phyloP scores from a whole-genome alignment of 2,797 vertebrate species.

The Psittacula echo region DNA sequence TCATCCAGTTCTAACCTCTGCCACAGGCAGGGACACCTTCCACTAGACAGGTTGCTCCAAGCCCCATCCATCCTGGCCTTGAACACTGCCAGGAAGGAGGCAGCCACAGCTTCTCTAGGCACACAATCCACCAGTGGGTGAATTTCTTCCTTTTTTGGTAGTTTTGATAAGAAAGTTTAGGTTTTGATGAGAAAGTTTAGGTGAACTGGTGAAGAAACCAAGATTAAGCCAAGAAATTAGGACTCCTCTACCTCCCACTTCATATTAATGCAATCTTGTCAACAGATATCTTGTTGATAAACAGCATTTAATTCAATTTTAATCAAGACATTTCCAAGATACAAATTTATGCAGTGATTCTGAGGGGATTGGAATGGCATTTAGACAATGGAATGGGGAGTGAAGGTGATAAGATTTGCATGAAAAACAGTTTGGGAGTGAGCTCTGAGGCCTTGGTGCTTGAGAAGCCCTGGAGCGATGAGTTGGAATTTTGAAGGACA shows the following conservation, averaged over 20 bases:
- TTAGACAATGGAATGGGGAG: too few relatives aligned
- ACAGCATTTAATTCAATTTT: not conserved
- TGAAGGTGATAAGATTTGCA: too few relatives aligned
- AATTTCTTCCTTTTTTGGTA: not conserved
- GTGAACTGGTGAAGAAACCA: not conserved
- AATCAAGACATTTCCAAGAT: not conserved
- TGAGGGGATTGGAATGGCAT: not conserved
- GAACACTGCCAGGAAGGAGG: not conserved
- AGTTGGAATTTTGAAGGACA: too few relatives aligned
- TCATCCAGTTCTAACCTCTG: not conserved
- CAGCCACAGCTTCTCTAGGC: not conserved
- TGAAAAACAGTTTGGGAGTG: too few relatives aligned
- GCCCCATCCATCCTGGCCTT: not conserved
- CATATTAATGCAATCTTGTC: not conserved
- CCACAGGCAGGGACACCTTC: not conserved
- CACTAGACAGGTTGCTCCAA: not conserved
- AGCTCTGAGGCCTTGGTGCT: too few relatives aligned
- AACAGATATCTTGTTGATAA: not conserved
- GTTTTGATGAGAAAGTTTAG: not conserved
- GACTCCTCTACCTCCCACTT: not conserved
- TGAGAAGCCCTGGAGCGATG: too few relatives aligned
- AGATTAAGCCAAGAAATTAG: not conserved
- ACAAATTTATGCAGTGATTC: not conserved
- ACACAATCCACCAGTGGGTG: not conserved
- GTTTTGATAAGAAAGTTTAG: not conserved